Base-by-base conservation (phyloP, 2,797 vertebrate genomes). In the Schizopygopsis pylzovi region DNA sequence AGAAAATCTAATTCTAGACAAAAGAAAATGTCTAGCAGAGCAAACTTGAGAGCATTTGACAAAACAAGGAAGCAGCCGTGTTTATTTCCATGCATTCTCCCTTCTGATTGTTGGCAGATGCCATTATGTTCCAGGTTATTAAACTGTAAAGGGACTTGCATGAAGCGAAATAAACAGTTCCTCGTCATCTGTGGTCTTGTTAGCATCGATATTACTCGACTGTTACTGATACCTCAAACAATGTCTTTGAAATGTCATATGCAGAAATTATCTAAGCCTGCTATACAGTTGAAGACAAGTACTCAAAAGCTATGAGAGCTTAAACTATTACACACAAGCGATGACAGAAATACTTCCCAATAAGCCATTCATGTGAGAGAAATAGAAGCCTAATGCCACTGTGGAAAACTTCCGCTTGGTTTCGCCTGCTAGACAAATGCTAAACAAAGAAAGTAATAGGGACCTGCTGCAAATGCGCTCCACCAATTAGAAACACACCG, bases 81-180 rank as follows among this genome's bases (percentile, higher is more conserved):
- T 96, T 97, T 97, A 95, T 96, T 96, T 96, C 96, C 90, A 94
- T 96, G 94, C 95, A 93, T 96, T 96, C 95, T 80, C 94, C 91
- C 90, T 92, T 94, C 94, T 96, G 96, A 98, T 97, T 96, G 95
- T 94, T 96, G 96, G 95, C 97, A 98, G 97, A 97, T 98, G 96
- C 94, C 94, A 95, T 95, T 95, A 94, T 96, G 96, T 93, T 93
- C 92, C 92, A 94, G 92, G 84, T 93, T 91, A 93, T 91, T 92
- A 91, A 90, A 86, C 88, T 82, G 90, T 89, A 88, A 90, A 91
- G 79, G 86, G 89, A 88, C 90, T 89, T 89, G 87, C 80, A 78
- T 86, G 83, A 85, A 87, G 85, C 87, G 89, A 92, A 89, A 93
- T 87, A 90, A 92, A 93, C 77, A 86, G 86, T 43, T 88, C 88